Percentiles rank a stretch among this genome's conserved stretches.
Evolutionary conservation across 2,113 vertebrate species (phyloP).

Genomic region (Ceuthmochares aereus): DNA sequence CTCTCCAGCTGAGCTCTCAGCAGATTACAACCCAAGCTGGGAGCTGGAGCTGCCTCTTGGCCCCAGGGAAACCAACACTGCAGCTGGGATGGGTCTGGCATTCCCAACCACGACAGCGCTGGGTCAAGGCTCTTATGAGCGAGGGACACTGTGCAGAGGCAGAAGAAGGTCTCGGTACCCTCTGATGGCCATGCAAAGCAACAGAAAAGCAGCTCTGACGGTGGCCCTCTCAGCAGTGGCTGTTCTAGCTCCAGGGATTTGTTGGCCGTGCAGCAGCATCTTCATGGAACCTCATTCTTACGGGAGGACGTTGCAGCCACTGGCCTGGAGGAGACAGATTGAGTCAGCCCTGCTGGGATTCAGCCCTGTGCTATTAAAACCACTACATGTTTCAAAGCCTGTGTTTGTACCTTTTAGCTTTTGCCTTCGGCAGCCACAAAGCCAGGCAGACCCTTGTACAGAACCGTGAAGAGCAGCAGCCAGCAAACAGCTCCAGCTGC

Average conservation of each 20-base stretch:
- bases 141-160: not conserved
- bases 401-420: not conserved
- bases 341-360: not conserved
- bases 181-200: not conserved
- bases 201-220: not conserved
- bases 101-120: fast-evolving
- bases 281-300: not conserved
- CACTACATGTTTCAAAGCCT: not conserved
- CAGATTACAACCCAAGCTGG: not conserved
- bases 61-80: fast-evolving
- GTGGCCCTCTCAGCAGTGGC: not conserved
- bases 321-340: not conserved
- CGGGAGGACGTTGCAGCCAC: not conserved
- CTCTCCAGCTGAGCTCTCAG: not conserved
- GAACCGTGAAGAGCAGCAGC: not conserved
- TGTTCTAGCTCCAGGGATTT: not conserved
- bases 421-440: not conserved
- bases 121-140: not conserved
- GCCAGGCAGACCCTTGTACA: fast-evolving
- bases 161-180: not conserved
- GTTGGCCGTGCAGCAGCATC: fast-evolving
- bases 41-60: not conserved
- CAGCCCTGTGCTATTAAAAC: not conserved
- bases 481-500: not conserved
- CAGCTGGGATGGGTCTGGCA: not conserved